Conservation (phyloP, 2,888 invertebrate genomes). For the Allygus modestus region DNA sequence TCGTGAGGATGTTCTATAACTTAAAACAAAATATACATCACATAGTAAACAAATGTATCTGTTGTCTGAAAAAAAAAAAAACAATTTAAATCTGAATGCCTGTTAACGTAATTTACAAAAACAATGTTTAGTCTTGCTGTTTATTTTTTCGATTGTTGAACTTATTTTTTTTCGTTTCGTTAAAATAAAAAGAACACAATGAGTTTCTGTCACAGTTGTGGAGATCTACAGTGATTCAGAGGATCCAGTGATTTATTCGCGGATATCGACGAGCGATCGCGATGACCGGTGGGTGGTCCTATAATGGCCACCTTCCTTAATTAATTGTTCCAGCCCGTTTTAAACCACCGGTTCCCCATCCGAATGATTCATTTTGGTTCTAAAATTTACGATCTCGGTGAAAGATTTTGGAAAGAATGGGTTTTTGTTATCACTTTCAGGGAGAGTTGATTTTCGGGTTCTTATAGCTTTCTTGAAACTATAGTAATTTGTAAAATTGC, state of each 20-base stretch:
- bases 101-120: too few relatives aligned
- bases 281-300: conserved; percentile 18
- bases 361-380: conserved; percentile 4
- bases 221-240: background rate
- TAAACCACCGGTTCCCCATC: conserved; percentile 26
- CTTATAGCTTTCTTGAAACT: too few relatives aligned
- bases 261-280: background rate
- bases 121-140: too few relatives aligned
- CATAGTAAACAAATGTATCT: too few relatives aligned
- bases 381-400: background rate
- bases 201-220: background rate
- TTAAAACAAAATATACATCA: too few relatives aligned
- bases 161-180: too few relatives aligned
- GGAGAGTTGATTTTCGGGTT: background rate
- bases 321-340: conserved; percentile 28
- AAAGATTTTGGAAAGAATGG: background rate
- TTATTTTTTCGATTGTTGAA: too few relatives aligned
- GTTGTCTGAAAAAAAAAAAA: too few relatives aligned
- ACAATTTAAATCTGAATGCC: too few relatives aligned
- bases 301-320: conserved; percentile 22
- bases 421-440: background rate
- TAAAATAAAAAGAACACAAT: too few relatives aligned
- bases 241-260: background rate
- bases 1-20: too few relatives aligned
- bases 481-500: too few relatives aligned